A percentile compares a stretch with the other conserved stretches of the same genome.
Conservation (phyloP, 2,113 vertebrate species). For the Sialia sialis region DNA sequence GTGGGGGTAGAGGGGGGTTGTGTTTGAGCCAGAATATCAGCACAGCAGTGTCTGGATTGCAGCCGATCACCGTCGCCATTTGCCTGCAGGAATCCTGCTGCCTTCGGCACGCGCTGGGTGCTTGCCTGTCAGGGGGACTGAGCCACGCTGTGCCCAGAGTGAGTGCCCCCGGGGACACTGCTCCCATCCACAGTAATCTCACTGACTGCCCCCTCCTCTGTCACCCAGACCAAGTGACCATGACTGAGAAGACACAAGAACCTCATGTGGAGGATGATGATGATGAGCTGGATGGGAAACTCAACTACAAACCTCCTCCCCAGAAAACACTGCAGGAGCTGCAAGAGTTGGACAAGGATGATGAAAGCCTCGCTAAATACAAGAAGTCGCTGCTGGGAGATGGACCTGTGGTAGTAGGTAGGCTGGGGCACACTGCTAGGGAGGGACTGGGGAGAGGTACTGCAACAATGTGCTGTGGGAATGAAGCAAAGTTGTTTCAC, state of each 20-base stretch:
- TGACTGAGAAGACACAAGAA: constrained; percentile 77
- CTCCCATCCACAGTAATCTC: not conserved
- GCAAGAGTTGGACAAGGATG: constrained; percentile 81
- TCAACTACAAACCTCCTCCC: constrained; percentile 82
- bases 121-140: not conserved
- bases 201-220: not conserved
- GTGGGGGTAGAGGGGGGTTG: not conserved
- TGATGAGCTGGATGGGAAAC: constrained; percentile 75
- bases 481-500: not conserved
- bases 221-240: constrained; percentile 38
- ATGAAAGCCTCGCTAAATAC: constrained; percentile 79
- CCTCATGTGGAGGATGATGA: constrained; percentile 73
- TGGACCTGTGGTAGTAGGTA: constrained; percentile 76
- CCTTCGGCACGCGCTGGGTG: fast-evolving
- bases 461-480: not conserved
- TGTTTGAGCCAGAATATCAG: not conserved
- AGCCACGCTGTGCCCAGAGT: not conserved
- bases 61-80: not conserved
- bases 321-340: constrained; percentile 81
- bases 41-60: not conserved
- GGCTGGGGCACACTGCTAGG: not conserved
- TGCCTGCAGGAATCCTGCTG: not conserved
- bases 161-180: not conserved
- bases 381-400: constrained; percentile 81
- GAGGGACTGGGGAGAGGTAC: not conserved